These are phyloP conservation scores for Morbakka virulenta DNA, from an alignment of 30 jellyfish, hydroid and myxozoan genomes.

Conservation along the genomic window DNA sequence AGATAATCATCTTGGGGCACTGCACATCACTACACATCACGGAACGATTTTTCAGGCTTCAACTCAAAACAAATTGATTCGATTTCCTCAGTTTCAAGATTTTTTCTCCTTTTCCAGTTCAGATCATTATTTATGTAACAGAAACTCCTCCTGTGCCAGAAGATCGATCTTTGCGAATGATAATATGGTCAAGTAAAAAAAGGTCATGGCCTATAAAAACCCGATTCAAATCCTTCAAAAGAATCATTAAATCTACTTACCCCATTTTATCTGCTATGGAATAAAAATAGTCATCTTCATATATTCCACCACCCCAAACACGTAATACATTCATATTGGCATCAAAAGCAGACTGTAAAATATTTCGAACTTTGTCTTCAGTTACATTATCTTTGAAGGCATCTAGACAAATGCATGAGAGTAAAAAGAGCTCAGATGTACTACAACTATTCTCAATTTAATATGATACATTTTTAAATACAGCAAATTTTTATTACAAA, in stretches of 20 bases:
- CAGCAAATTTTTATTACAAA: not conserved
- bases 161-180: too few relatives aligned
- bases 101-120: too few relatives aligned
- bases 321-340: constrained; percentile 85
- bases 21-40: too few relatives aligned
- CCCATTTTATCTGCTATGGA: constrained; percentile 61
- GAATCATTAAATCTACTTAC: too few relatives aligned
- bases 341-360: constrained; percentile 45
- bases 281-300: constrained; percentile 71
- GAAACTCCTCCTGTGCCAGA: too few relatives aligned
- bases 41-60: too few relatives aligned
- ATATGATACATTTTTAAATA: not conserved
- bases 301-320: constrained; percentile 99
- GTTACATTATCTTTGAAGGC: constrained; percentile 73
- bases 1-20: too few relatives aligned
- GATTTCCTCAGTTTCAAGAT: too few relatives aligned
- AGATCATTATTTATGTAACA: too few relatives aligned
- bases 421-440: not conserved
- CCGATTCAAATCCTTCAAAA: not conserved
- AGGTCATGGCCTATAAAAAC: not conserved
- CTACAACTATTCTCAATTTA: not conserved
- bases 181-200: not conserved
- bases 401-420: constrained; percentile 46
- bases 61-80: too few relatives aligned
- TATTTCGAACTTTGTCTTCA: constrained; percentile 9